These are phyloP conservation scores for Procambarus clarkii DNA, from an alignment of 1,140 invertebrate genomes.

Conservation along the genomic window DNA sequence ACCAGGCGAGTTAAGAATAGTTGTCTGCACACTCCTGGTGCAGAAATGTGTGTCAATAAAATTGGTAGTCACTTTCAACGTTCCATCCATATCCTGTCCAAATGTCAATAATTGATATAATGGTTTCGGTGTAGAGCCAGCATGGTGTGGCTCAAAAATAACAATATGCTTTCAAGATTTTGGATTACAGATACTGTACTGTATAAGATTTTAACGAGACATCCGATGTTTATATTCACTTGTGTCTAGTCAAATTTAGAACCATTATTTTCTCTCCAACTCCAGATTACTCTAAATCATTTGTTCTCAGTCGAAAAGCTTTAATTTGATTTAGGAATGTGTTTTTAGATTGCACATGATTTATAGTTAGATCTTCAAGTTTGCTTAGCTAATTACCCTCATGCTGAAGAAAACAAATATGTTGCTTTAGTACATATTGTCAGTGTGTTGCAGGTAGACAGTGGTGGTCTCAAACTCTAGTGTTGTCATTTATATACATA, in stretches of 20 bases:
- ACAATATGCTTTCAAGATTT: not conserved
- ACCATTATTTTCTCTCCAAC: not conserved
- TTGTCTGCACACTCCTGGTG: not conserved
- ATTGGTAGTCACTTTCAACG: not conserved
- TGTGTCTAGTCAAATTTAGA: not conserved
- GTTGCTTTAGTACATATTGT: not conserved
- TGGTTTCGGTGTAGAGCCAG: not conserved
- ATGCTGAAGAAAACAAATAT: not conserved
- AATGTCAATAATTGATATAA: slow-evolving; percentile 15
- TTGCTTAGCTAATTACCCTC: not conserved
- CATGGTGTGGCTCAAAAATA: not conserved
- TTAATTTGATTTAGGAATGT: not conserved
- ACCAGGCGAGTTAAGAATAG: not conserved
- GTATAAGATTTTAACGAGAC: not conserved
- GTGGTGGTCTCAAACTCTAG: not conserved
- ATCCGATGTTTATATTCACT: not conserved
- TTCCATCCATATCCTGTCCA: slow-evolving; percentile 32
- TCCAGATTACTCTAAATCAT: not conserved
- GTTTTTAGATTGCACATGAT: not conserved
- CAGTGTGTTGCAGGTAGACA: not conserved
- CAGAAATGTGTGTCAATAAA: not conserved
- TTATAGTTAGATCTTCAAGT: not conserved
- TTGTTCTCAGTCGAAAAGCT: not conserved
- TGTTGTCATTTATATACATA: not conserved
- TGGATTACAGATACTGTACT: not conserved